Evolutionary conservation across 2,888 invertebrate genomes (phyloP), one percentile per base, ranked within the genome.

Genomic region (Chrysolina americana): DNA sequence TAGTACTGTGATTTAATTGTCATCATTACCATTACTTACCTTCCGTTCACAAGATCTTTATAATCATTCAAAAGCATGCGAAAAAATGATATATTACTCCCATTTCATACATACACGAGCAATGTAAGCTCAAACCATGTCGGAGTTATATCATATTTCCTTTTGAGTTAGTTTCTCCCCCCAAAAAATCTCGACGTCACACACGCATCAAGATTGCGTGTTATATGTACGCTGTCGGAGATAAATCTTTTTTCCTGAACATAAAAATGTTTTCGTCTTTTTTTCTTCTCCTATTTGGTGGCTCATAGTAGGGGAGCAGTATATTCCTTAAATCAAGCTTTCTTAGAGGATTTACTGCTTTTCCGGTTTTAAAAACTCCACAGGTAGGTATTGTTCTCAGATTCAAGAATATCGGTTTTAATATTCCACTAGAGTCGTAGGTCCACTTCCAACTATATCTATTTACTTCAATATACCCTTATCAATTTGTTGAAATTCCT

Each of bases 141-240:
- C 53, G 17, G n/a, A 53, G 19, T 28, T 28, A 56, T 68, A 68
- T 65, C 44, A 65, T 36, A 47, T 68, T 68, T 68, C 68, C 68
- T 65, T 28, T 21, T 2, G 47, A 65, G 65, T 15, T 15, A 19
- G 8, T 44, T 68, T 36, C 53, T 53, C 21, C 44, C 56, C 21
- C 68, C 53, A 71, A 71, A 73, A 70, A 74, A 71, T 71, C 74
- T 71, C 74, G 68, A 59, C 70, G 64, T 71, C 68, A 65, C 41
- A 68, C 59, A 71, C 68, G 71, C 71, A 47, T 68, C 75, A 68
- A 75, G 74, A 75, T 75, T 75, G 71, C 71, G 71, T 75, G 75
- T 71, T 71, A 75, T 66, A 19, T 71, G 68, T 74, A 68, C 71
- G 19, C 28, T 71, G 71, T 65, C 65, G 65, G 28, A 65, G 41